Evolutionary conservation across 2,888 invertebrate species (phyloP), one percentile per base, ranked within the genome.

Genomic region (Scaeva pyrastri): DNA sequence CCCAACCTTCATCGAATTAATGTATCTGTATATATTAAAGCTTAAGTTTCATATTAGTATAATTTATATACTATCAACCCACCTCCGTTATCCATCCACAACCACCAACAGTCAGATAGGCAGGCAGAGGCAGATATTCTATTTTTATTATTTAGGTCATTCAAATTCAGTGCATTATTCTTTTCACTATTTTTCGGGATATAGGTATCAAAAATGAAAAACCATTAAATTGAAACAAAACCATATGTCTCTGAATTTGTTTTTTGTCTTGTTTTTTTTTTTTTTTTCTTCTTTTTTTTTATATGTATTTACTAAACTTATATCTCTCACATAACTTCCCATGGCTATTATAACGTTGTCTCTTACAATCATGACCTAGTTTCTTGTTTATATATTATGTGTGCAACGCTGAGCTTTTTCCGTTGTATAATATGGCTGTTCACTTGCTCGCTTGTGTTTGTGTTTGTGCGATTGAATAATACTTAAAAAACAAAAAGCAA

Each of bases 331-430:
- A 92, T 90, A 90, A 90, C 90, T 92, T 88, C 89, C 89, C 89
- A 90, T 90, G 89, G 89, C 88, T 88, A 74, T 71, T 88, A 90
- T 91, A 90, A 90, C 89, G 90, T 90, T 90, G 90, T 92, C 92
- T 92, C 92, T 91, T 92, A 90, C 92, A 91, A 91, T 92, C 92
- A 91, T 92, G 92, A 92, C 92, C 92, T 92, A 92, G 92, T 92
- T 92, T 92, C 90, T 90, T 88, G 78, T 89, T 87, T 82, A 77
- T 86, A 71, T 86, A 73, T 82, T 73, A 86, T 82, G 73, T 86
- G 82, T 86, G 82, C 86, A 86, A 82, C 70, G 74, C 70, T 64
- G 66, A 82, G 77, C 77, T 82, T 86, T 85, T 78, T 77, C 43
- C 64, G 70, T 86, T 86, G 82, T 86, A 82, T 86, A 86, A 86